Evolutionary conservation across 1,140 invertebrate species (phyloP).

Genomic region (Carcinoscorpius rotundicauda): DNA sequence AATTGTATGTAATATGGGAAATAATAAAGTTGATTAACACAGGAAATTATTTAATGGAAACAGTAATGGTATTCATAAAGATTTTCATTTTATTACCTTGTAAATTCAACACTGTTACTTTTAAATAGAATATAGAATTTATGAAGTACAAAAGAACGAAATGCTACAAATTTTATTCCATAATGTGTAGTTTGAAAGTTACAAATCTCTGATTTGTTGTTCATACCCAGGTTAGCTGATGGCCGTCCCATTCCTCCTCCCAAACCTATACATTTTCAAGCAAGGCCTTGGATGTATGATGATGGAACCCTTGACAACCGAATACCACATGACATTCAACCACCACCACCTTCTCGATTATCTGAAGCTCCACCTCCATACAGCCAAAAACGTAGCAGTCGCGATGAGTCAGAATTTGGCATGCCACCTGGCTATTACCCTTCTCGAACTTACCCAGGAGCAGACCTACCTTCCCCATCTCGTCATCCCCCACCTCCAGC

Average conservation of each 20-base stretch:
- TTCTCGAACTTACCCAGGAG: slow-evolving; percentile 9
- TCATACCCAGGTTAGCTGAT: slow-evolving; percentile 18
- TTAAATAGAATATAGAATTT: too few relatives aligned
- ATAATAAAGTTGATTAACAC: too few relatives aligned
- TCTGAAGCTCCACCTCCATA: slow-evolving; percentile 11
- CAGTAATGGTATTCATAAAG: too few relatives aligned
- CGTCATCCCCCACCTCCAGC: slow-evolving; percentile 4
- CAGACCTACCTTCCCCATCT: slow-evolving; percentile 4
- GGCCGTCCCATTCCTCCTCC: slow-evolving; percentile 23
- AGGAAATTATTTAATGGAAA: too few relatives aligned
- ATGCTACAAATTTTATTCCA: too few relatives aligned
- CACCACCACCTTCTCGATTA: slow-evolving; percentile 3
- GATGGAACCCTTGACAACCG: slow-evolving; percentile 6
- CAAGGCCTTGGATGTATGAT: slow-evolving; percentile 3
- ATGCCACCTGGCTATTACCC: slow-evolving; percentile 15
- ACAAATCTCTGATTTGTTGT: background rate
- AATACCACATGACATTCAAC: background rate
- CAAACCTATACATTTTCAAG: slow-evolving; percentile 21
- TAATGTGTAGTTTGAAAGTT: too few relatives aligned
- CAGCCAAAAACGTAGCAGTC: slow-evolving; percentile 10
- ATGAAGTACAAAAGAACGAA: too few relatives aligned
- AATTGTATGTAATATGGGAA: too few relatives aligned
- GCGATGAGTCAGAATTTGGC: slow-evolving; percentile 12
- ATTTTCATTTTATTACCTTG: too few relatives aligned
- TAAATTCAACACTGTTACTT: too few relatives aligned